A percentile compares a stretch with the other conserved stretches of the same genome.
Evolutionary conservation across 2,797 vertebrate genomes (phyloP).

Genomic region (Rhinatrema bivittatum): DNA sequence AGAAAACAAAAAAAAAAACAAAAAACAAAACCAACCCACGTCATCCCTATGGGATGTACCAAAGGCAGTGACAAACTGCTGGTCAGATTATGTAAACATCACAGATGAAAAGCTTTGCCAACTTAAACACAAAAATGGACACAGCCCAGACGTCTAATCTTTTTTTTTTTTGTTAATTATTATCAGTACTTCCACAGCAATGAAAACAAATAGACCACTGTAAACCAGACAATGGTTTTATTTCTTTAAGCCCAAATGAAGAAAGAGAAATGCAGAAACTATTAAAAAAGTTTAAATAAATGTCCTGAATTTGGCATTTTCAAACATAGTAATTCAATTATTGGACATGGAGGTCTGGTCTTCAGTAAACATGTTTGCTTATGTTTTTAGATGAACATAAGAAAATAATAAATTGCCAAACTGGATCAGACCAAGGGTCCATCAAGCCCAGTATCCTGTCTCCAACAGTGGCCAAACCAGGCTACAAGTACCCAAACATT

Average conservation of each 20-base stretch:
- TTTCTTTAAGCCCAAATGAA: rapidly evolving
- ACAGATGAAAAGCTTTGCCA: rapidly evolving
- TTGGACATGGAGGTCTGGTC: too few species aligned
- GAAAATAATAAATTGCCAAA: too few species aligned
- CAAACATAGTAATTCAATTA: background rate
- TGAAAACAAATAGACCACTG: background rate
- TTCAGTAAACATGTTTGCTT: too few species aligned
- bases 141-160: background rate
- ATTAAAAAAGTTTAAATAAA: background rate
- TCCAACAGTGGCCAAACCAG: too few species aligned
- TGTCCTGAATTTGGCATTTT: background rate
- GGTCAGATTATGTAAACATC: background rate
- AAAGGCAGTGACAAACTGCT: background rate
- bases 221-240: rapidly evolving
- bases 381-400: too few species aligned
- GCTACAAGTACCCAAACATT: too few species aligned
- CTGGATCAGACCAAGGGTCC: too few species aligned
- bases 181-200: slow-evolving; percentile 4
- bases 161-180: background rate
- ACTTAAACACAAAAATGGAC: background rate
- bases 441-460: too few species aligned
- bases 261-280: background rate
- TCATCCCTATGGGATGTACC: too few species aligned
- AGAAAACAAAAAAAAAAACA: too few species aligned
- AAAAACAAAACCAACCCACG: too few species aligned